Base-by-base conservation (phyloP, 2,113 vertebrate genomes). In the Rhinogobius similis region DNA sequence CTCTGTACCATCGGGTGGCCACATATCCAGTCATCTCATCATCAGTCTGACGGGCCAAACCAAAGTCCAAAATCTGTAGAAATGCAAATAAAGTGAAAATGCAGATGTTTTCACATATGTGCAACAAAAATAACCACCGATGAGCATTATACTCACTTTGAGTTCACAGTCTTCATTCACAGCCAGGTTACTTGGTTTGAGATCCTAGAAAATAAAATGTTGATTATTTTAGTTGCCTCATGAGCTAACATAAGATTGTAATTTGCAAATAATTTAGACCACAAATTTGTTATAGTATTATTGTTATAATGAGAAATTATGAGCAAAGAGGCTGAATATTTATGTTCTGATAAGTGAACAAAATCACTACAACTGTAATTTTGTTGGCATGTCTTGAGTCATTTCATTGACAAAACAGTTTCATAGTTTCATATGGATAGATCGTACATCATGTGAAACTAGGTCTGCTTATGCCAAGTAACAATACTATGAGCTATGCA, bases 11-110 rank as follows among this genome's bases (percentile, higher is more conserved):
- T 58, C 98, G 93, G 1, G 98, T 99, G 41, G 98, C 98, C 85
- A 99, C 98, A 0, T 99, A 99, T 1, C 98, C 98, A 0, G 97
- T 99, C 98, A 99, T 99, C 80, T 99, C 98, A 29, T 99, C 98
- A 12, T 99, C 97, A 0, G 97, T 98, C 71, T 96, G 97, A 12
- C 98, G 93, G 0, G 98, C 98, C 92, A 99, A 90, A 27, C 98
- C 98, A 77, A 99, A 99, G 89, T 99, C 98, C 91, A 99, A 93
- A 87, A 99, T 99, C 98, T 99, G 48, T 62, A 9, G 11, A 6
- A 52, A 52, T 12, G 9, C 13, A 43, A 52, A 18, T 29, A 65
- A 23, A 12, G 14, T 38, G 24, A 43, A 50, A 39, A 0, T 1
- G 20, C 24, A 9, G 9, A 1, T 69, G 7, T 3, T 0, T 63